Percentiles rank a stretch among this genome's conserved stretches.
Conservation (phyloP, 2,797 vertebrate genomes). For the Lindbergichthys nudifrons region DNA sequence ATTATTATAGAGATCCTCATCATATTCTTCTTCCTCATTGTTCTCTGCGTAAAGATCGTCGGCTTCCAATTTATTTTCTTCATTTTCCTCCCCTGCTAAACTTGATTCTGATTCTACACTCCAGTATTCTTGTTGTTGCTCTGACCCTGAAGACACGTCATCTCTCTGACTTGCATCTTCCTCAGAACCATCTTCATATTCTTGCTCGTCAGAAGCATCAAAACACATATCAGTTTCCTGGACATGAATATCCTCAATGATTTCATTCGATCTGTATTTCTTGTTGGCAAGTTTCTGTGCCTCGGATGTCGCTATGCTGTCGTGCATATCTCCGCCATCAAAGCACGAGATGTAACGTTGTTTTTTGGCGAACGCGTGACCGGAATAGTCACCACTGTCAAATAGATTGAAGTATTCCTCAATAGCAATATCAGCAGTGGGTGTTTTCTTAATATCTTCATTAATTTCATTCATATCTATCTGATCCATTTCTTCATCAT, state of each 20-base stretch:
- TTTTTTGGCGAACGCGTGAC: slow-evolving; percentile 50
- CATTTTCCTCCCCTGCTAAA: slow-evolving; percentile 38
- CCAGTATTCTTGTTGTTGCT: slow-evolving; percentile 44
- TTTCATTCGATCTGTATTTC: slow-evolving; percentile 4
- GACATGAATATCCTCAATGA: background rate
- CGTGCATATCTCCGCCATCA: slow-evolving; percentile 77
- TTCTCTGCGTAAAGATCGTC: slow-evolving; percentile 3
- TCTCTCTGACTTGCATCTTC: slow-evolving; percentile 20
- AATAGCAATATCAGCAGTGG: slow-evolving; percentile 28
- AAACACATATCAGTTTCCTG: slow-evolving; percentile 1
- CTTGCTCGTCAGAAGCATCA: slow-evolving; percentile 15
- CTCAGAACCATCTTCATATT: slow-evolving; percentile 25
- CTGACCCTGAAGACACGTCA: slow-evolving; percentile 21
- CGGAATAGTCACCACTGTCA: slow-evolving; percentile 60
- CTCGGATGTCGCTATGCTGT: slow-evolving; percentile 33
- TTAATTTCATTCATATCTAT: background rate
- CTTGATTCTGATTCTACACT: slow-evolving; percentile 38
- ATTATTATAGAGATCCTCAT: slow-evolving; percentile 23
- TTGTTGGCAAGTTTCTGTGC: slow-evolving; percentile 26
- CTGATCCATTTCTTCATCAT: slow-evolving; percentile 55
- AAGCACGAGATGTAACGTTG: slow-evolving; percentile 78
- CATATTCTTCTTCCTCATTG: slow-evolving; percentile 37
- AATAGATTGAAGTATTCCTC: slow-evolving; percentile 77
- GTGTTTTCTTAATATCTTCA: slow-evolving; percentile 37
- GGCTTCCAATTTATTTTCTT: slow-evolving; percentile 29